Base-by-base conservation (phyloP, 1,140 invertebrate species). In the Hypsibius dujardini region DNA sequence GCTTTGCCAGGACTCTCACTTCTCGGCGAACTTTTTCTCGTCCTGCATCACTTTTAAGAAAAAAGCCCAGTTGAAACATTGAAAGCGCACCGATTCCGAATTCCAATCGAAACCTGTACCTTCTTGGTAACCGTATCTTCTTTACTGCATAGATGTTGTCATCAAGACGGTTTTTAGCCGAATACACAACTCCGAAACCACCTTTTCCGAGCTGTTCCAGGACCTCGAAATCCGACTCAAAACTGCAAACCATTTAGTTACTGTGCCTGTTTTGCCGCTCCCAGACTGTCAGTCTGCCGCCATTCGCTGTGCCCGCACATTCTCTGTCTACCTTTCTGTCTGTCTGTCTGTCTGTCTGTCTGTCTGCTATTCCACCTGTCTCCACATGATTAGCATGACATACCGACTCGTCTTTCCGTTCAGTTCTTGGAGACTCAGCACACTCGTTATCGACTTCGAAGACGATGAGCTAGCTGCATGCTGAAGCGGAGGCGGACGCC, bases 101-200 rank as follows among this genome's bases (percentile, higher is more conserved):
- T 62, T 7, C 15, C 42, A 71, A 45, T 12, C 28, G 70, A 59
- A n/a, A 50, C 28, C 12, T 69, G 67, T 79, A 90, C 88, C 85
- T 88, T 75, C 88, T 88, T 12, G 90, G 89, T 72, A 96, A 80
- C 2, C 86, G 85, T 69, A 97, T 96, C 76, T 93, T 85, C 81
- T 98, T 98, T 0, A 98, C 86, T 42, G 95, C 95, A 82, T 98
- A 98, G 74, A 87, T 84, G 76, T 90, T 88, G 76, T 95, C 89
- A 79, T 98, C 95, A 71, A 96, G 86, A 80, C 90, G 93, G 78
- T 97, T 95, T 77, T 85, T 88, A 0, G 90, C 92, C 79, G 96
- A 89, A 81, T 96, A 97, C 0, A 98, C 95, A 42, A 96, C 87
- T 0, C 95, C 95, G 81, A 95, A 98, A 0, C 93, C 95, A n/a